Evolutionary conservation across 2,113 vertebrate species (phyloP).

Genomic region (Amazona guildingii): DNA sequence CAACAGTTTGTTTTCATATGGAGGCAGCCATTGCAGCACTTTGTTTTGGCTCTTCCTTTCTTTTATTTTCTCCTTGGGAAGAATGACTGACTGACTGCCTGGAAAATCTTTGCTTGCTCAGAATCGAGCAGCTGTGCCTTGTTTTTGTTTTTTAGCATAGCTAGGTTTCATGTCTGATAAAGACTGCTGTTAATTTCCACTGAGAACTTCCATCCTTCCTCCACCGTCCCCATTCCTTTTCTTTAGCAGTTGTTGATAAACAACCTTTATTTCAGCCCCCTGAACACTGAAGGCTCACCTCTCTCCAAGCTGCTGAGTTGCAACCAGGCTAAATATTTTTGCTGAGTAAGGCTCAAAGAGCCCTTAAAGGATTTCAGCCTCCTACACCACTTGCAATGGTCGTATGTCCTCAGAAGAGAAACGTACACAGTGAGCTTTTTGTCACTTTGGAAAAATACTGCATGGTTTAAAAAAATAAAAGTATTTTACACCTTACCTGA

Average conservation of each 20-base stretch:
- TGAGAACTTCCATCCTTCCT: not conserved
- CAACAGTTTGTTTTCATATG: not conserved
- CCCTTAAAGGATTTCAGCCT: not conserved
- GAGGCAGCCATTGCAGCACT: not conserved
- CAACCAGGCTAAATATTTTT: not conserved
- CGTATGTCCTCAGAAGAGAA: not conserved
- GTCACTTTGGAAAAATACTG: not conserved
- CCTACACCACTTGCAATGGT: not conserved
- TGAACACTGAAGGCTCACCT: fast-evolving
- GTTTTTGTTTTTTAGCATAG: not conserved
- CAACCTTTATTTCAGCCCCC: not conserved
- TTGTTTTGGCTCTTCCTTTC: not conserved
- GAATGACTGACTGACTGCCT: not conserved
- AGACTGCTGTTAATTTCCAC: constrained; percentile 17
- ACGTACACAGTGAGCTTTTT: not conserved
- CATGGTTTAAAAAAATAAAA: not conserved
- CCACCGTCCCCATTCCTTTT: not conserved
- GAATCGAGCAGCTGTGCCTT: not conserved
- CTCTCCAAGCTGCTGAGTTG: not conserved
- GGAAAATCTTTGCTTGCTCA: not conserved
- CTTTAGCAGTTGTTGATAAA: not conserved
- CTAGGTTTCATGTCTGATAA: constrained; percentile 1
- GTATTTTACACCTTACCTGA: not conserved
- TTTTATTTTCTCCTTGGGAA: constrained; percentile 14
- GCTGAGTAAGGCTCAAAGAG: constrained; percentile 17